Percentiles rank a stretch among this genome's conserved stretches.
Evolutionary conservation across 1,140 invertebrate species (phyloP).

Genomic region (Achatina immaculata): DNA sequence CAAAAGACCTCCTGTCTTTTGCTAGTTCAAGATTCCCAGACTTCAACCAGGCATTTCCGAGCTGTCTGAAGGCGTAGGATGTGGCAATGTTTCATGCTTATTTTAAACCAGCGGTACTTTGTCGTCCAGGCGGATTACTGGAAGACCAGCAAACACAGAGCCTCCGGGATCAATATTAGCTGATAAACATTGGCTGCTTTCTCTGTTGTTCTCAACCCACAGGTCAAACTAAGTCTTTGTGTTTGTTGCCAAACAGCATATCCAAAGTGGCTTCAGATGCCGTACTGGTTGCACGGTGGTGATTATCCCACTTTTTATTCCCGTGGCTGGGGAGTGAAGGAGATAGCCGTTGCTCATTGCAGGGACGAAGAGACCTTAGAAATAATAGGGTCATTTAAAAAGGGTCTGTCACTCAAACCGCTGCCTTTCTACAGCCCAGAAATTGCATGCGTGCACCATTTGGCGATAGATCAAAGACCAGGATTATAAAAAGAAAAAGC

Average conservation of each 20-base stretch:
- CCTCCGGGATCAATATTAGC: not conserved
- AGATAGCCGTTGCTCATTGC: too few relatives aligned
- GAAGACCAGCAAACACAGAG: not conserved
- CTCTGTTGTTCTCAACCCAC: conserved; percentile 1
- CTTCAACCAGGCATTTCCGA: not conserved
- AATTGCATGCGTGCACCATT: not conserved
- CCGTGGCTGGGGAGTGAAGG: too few relatives aligned
- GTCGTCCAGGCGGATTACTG: conserved; percentile 13
- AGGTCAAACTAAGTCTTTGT: not conserved
- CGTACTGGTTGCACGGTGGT: not conserved
- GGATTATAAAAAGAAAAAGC: not conserved
- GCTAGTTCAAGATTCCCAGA: conserved; percentile 7
- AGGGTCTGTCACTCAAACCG: too few relatives aligned
- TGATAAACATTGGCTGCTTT: not conserved
- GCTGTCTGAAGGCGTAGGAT: not conserved
- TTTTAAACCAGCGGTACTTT: not conserved
- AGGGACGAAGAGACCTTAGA: too few relatives aligned
- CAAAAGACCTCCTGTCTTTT: too few relatives aligned
- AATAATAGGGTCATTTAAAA: too few relatives aligned
- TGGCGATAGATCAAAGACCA: not conserved
- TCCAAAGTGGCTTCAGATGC: conserved; percentile 1
- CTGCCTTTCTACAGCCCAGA: not conserved
- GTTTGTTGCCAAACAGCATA: conserved; percentile 6
- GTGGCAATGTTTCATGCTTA: not conserved
- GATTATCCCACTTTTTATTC: not conserved